Conservation (phyloP, 2,797 vertebrate genomes). For the Phoxinus dragarum region DNA sequence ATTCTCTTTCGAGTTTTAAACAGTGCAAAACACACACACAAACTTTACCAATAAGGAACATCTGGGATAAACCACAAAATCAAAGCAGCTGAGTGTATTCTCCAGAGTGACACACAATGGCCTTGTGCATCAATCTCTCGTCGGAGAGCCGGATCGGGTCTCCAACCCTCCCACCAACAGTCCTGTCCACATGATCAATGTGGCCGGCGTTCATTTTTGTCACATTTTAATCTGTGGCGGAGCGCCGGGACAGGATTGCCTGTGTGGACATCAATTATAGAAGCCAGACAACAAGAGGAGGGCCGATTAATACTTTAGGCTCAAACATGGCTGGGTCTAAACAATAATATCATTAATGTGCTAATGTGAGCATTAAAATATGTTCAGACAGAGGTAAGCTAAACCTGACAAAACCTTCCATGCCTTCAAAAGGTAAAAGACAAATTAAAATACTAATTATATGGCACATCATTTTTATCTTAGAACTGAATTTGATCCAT, state of each 20-base stretch:
- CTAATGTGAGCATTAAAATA: background rate
- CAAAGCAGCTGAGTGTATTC: background rate
- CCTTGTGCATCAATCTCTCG: slow-evolving; percentile 37
- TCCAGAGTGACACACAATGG: slow-evolving; percentile 27
- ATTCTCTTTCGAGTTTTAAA: slow-evolving; percentile 11
- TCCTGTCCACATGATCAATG: slow-evolving; percentile 61
- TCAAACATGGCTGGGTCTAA: background rate
- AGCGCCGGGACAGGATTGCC: slow-evolving; percentile 39
- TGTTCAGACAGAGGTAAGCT: background rate
- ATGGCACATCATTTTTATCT: background rate
- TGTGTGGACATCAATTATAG: slow-evolving; percentile 47
- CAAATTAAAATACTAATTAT: background rate
- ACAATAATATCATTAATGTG: background rate
- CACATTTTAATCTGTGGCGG: slow-evolving; percentile 62
- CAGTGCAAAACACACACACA: background rate
- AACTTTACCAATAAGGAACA: background rate
- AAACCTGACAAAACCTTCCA: background rate
- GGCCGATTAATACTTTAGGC: background rate
- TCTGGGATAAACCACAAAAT: background rate
- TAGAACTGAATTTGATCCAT: background rate
- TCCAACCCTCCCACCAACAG: slow-evolving; percentile 29
- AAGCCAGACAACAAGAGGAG: background rate
- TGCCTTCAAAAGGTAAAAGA: no score
- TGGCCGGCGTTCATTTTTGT: slow-evolving; percentile 48
- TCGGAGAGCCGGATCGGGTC: slow-evolving; percentile 24